Percentiles rank a stretch among this genome's conserved stretches.
phyloP scores from a whole-genome alignment of 2,113 vertebrate genomes.

The Thamnaconus septentrionalis region DNA sequence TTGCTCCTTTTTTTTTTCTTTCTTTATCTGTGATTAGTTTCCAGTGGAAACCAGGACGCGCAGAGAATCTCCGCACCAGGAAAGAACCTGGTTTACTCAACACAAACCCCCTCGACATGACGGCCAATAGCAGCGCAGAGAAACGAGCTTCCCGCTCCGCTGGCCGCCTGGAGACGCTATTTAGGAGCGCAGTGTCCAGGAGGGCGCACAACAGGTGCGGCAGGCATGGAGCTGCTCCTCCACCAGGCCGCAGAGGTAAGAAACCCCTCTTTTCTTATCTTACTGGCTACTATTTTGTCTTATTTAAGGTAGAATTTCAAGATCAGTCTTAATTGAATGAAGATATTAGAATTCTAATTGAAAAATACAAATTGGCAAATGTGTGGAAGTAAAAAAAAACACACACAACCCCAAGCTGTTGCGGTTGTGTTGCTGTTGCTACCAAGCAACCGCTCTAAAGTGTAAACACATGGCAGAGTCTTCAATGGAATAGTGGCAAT shows the following conservation, averaged over 20 bases:
- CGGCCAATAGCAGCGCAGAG: constrained; percentile 62
- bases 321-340: background rate
- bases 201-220: constrained; percentile 47
- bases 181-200: constrained; percentile 53
- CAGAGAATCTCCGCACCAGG: constrained; percentile 32
- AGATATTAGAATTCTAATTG: no score
- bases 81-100: background rate
- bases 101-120: background rate
- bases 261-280: background rate
- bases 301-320: constrained; percentile 12
- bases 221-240: constrained; percentile 12
- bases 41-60: constrained; percentile 56
- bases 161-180: constrained; percentile 71
- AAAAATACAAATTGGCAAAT: no score
- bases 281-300: no score
- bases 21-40: constrained; percentile 25
- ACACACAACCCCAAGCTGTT: background rate
- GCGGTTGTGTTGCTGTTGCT: constrained; percentile 12
- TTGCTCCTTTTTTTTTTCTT: constrained; percentile 20
- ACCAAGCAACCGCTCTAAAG: constrained; percentile 45
- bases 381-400: no score
- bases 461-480: constrained; percentile 29
- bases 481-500: background rate
- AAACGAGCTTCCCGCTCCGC: constrained; percentile 75
- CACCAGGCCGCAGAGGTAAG: background rate